Base-by-base conservation (phyloP, 1,140 invertebrate species). In the Rhopalosiphum maidis region DNA sequence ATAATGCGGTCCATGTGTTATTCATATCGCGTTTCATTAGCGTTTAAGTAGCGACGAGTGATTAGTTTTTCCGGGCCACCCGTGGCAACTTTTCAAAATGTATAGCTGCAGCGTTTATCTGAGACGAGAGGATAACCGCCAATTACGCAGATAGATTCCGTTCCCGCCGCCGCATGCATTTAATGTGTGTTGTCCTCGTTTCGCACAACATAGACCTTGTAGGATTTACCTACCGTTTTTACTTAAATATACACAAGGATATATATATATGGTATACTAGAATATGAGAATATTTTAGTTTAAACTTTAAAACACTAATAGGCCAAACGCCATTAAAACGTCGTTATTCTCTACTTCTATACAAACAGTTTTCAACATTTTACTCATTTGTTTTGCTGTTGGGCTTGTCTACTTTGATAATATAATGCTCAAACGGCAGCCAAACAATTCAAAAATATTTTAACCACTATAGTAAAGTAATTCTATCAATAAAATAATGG, bases 41-140 rank as follows among this genome's bases (percentile, higher is more conserved):
- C 77, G 91, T 93, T 93, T 93, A 93, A 93, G 82, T 86, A 30
- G 91, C 91, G 91, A 93, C 91, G 91, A 93, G 48, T 93, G 91
- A 93, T 93, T 93, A 93, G 77, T 93, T 93, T 93, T 93, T 93
- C 91, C 91, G 91, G 91, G 91, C 82, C 82, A 86, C 82, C 82
- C 82, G 91, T 93, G 91, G 91, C 91, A 93, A 93, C 82, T 93
- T 93, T 86, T 93, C 91, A 93, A 93, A 85, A 86, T 30, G 77
- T 35, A 41, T n/a, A 30, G 46, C 21, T 2, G 15, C 41, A 48
- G 15, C 90, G 55, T 91, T 91, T 91, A 91, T 54, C 87, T 51
- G 48, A 23, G 87, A 55, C 51, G 54, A 8, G 87, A 54, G 86
- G 43, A 87, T 51, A 54, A 89, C 87, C 48, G 48, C 51, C 87